Conservation (phyloP, 2,888 invertebrate species). For the Orthosia gracilis region DNA sequence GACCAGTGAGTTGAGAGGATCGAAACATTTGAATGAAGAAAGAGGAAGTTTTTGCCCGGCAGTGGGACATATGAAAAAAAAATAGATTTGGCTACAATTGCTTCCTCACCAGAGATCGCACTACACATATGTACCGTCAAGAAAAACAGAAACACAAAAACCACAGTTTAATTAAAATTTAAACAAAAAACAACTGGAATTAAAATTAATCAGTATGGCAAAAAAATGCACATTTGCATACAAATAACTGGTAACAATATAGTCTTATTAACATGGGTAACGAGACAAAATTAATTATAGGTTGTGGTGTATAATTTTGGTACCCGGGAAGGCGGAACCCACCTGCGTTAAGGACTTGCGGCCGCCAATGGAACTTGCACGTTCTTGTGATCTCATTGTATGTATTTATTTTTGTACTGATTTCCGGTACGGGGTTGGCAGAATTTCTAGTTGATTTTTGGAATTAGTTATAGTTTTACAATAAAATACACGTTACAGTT, state of each 20-base stretch:
- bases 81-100: too few relatives aligned
- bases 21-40: too few relatives aligned
- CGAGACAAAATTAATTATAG: conserved; percentile 65
- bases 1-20: too few relatives aligned
- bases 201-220: conserved; percentile 51
- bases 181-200: conserved; percentile 40
- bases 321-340: conserved; percentile 58
- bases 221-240: conserved; percentile 62
- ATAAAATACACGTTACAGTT: not conserved
- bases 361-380: conserved; percentile 49
- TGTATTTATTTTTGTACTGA: conserved; percentile 16
- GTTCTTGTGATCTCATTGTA: conserved; percentile 39
- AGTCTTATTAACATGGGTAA: conserved; percentile 64
- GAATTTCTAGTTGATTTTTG: not conserved
- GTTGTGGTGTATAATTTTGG: conserved; percentile 62
- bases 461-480: too few relatives aligned
- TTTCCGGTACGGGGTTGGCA: conserved; percentile 13
- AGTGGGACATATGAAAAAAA: too few relatives aligned
- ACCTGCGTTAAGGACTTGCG: conserved; percentile 50
- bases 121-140: not conserved
- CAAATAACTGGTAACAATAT: conserved; percentile 61
- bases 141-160: conserved; percentile 14
- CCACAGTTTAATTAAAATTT: conserved; percentile 2
- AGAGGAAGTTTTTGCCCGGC: too few relatives aligned
- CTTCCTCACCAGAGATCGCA: not conserved